Evolutionary conservation across 2,888 invertebrate species (phyloP), one percentile per base, ranked within the genome.

Genomic region (Harpalus rufipes): DNA sequence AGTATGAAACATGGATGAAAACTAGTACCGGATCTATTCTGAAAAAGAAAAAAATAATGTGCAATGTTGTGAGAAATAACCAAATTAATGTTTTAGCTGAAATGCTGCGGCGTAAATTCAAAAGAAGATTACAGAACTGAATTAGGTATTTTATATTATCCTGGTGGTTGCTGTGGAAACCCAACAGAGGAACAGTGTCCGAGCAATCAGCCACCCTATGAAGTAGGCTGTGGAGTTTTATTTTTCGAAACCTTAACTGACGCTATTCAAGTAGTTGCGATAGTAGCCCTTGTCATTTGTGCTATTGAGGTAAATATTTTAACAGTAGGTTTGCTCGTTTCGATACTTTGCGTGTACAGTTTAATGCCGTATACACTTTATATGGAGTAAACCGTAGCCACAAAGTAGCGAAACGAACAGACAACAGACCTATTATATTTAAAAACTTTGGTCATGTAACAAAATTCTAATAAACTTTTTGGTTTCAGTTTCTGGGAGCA

Each of bases 81-180:
- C 1, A 59, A 63, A 63, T 63, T 14, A 32, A 8, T 85, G 76
- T 90, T 90, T 41, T 89, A 94, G 94, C 89, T 93, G 86, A 61
- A 90, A 58, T 94, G 94, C 89, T 94, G 94, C 89, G 94, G 94
- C 44, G 89, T 92, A 85, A 86, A 88, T 1, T 89, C 91, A 12
- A 87, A 10, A 7, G 3, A 6, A 0, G 78, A 78, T 58, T 78
- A 78, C 21, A 1, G 0, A n/a, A 7, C 8, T 0, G 7, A 51
- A 7, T 14, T 25, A 3, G 14, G 14, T 25, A 7, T 6, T 1
- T n/a, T 7, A 0, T 1, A n/a, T 14, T 12, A 59, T 79, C 41
- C 80, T 41, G 80, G 72, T 7, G 86, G 87, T 61, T 86, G 87
- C 84, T 83, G 85, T 86, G 63, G 85, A 76, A 18, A 82, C 25